Percentiles rank a stretch among this genome's conserved stretches.
Evolutionary conservation across 2,113 vertebrate species (phyloP).

Genomic region (Dicentrarchus labrax): DNA sequence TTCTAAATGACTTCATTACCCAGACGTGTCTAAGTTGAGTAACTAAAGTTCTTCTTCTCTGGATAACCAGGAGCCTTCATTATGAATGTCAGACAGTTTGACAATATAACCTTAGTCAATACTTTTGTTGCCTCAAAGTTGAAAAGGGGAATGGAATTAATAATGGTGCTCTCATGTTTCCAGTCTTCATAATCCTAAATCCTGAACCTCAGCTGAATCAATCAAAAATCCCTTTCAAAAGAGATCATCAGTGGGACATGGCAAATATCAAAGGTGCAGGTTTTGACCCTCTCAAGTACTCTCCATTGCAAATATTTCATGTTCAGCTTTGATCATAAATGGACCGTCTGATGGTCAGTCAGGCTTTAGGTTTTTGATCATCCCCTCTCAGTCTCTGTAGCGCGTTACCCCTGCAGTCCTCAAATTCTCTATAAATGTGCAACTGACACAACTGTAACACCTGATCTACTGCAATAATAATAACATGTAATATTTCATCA

Average conservation of each 20-base stretch:
- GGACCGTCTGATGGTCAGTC: not conserved
- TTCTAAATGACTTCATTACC: constrained; percentile 11
- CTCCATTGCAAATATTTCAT: not conserved
- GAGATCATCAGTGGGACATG: constrained; percentile 14
- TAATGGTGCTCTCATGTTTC: no score
- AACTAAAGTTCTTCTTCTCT: not conserved
- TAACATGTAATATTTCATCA: not conserved
- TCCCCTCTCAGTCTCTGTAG: not conserved
- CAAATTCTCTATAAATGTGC: not conserved
- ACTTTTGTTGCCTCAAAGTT: not conserved
- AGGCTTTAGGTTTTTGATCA: not conserved
- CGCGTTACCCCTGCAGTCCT: not conserved
- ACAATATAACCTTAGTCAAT: constrained; percentile 1
- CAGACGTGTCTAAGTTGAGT: not conserved
- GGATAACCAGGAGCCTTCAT: not conserved
- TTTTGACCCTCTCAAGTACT: not conserved
- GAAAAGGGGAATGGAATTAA: not conserved
- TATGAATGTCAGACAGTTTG: not conserved
- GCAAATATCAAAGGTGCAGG: constrained; percentile 13
- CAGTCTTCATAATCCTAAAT: constrained; percentile 33
- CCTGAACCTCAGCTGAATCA: constrained; percentile 7
- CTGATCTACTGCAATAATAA: not conserved
- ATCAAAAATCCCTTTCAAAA: constrained; percentile 33
- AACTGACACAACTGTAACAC: not conserved
- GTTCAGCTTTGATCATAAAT: constrained; percentile 5